Evolutionary conservation across 2,797 vertebrate species (phyloP).

Genomic region (Cryptoblepharus egeriae): DNA sequence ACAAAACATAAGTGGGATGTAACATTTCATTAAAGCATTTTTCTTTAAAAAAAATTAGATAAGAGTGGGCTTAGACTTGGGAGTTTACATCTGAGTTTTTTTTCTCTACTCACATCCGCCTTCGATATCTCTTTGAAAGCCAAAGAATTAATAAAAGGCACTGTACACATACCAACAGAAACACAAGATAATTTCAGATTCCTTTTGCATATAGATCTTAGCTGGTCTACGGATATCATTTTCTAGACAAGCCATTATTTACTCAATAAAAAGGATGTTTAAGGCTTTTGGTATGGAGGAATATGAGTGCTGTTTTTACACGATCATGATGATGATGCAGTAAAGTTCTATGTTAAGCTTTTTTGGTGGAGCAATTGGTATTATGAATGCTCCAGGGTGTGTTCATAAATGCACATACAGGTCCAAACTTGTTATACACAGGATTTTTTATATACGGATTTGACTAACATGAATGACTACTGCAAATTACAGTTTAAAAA

Average conservation of each 20-base stretch:
- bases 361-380: too few species aligned
- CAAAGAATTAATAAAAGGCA: fast-evolving
- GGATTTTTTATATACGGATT: too few species aligned
- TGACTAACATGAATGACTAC: too few species aligned
- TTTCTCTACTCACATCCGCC: constrained; percentile 17
- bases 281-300: neutral
- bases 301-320: neutral
- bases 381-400: neutral
- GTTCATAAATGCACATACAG: neutral
- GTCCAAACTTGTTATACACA: too few species aligned
- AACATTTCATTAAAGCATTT: constrained; percentile 11
- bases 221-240: constrained; percentile 20
- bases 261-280: constrained; percentile 5
- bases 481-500: too few species aligned
- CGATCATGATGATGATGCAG: neutral
- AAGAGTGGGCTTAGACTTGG: constrained; percentile 20
- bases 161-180: neutral
- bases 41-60: constrained; percentile 39
- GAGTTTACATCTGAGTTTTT: constrained; percentile 23
- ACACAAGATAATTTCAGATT: constrained; percentile 9
- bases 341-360: too few species aligned
- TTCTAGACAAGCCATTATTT: constrained; percentile 12
- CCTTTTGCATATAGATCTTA: constrained; percentile 20
- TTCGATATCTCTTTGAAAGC: neutral
- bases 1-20: constrained; percentile 37